Evolutionary conservation across 2,113 vertebrate species (phyloP).

Genomic region (Hepsetus odoe): DNA sequence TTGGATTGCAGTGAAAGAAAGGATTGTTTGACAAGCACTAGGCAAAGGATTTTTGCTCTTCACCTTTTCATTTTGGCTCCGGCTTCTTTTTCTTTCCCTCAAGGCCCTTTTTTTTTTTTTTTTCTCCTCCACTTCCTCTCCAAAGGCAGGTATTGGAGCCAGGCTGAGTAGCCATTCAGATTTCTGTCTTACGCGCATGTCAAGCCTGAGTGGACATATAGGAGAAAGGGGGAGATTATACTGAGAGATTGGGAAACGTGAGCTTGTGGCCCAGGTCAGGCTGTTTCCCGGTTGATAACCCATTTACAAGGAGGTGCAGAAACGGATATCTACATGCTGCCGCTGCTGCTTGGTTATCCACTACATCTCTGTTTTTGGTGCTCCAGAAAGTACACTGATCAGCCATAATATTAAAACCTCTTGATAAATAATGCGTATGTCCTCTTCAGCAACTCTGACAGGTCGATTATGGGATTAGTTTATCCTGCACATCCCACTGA

Average conservation of each 20-base stretch:
- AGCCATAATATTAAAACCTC: too few relatives aligned
- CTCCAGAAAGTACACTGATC: neutral
- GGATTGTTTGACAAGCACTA: constrained; percentile 77
- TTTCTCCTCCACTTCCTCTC: constrained; percentile 35
- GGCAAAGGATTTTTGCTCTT: constrained; percentile 77
- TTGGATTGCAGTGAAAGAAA: constrained; percentile 78
- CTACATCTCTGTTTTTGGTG: constrained; percentile 26
- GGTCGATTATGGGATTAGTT: too few relatives aligned
- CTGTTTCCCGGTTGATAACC: constrained; percentile 70
- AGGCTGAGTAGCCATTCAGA: constrained; percentile 73
- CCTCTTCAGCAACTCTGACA: too few relatives aligned
- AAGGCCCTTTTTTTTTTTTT: constrained; percentile 11
- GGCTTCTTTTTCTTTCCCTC: constrained; percentile 24
- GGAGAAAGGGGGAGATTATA: constrained; percentile 65
- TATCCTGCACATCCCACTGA: too few relatives aligned
- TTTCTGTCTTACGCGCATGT: constrained; percentile 67
- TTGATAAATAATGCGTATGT: too few relatives aligned
- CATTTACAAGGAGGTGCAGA: constrained; percentile 68
- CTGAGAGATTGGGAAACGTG: constrained; percentile 69
- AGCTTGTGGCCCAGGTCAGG: constrained; percentile 68
- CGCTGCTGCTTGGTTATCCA: constrained; percentile 64
- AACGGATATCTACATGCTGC: constrained; percentile 62
- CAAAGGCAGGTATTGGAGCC: constrained; percentile 70
- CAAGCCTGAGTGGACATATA: constrained; percentile 71
- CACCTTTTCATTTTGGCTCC: constrained; percentile 77